Conservation (phyloP, 2,888 invertebrate species). For the Agrilus mali region DNA sequence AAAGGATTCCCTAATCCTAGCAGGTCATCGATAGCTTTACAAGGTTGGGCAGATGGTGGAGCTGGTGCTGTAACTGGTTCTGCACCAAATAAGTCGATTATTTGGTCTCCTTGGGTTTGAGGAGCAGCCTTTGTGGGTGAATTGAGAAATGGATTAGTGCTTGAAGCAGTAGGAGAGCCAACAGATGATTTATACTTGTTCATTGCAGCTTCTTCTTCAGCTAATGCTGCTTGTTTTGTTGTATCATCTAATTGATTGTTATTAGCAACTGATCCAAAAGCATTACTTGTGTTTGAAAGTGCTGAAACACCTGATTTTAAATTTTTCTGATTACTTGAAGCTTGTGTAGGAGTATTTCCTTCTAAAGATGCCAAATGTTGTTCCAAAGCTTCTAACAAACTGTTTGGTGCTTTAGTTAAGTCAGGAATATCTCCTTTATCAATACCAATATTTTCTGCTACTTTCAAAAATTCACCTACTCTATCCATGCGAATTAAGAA, state of each 20-base stretch:
- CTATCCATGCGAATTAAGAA: slow-evolving; percentile 98
- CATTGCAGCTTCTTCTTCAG: slow-evolving; percentile 93
- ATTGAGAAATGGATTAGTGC: slow-evolving; percentile 78
- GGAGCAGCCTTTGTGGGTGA: slow-evolving; percentile 37
- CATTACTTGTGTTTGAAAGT: slow-evolving; percentile 76
- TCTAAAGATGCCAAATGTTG: slow-evolving; percentile 91
- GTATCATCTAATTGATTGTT: slow-evolving; percentile 73
- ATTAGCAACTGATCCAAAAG: slow-evolving; percentile 74
- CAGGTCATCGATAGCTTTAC: slow-evolving; percentile 78
- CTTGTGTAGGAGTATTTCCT: slow-evolving; percentile 81
- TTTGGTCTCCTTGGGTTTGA: slow-evolving; percentile 35
- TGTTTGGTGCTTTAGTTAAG: slow-evolving; percentile 95
- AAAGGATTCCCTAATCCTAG: slow-evolving; percentile 85
- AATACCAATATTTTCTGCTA: slow-evolving; percentile 82
- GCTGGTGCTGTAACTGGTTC: slow-evolving; percentile 36
- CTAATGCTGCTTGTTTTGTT: slow-evolving; percentile 74
- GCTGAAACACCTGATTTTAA: slow-evolving; percentile 82
- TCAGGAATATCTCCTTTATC: slow-evolving; percentile 99
- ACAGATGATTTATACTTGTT: slow-evolving; percentile 89
- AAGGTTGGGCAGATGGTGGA: slow-evolving; percentile 18
- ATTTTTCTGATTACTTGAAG: slow-evolving; percentile 78
- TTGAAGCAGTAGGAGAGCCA: slow-evolving; percentile 58
- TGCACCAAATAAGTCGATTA: slow-evolving; percentile 73
- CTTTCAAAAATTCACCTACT: slow-evolving; percentile 96
- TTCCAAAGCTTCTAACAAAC: slow-evolving; percentile 92